Evolutionary conservation across 2,797 vertebrate species (phyloP), one percentile per base, ranked within the genome.

Genomic region (Artibeus lituratus): DNA sequence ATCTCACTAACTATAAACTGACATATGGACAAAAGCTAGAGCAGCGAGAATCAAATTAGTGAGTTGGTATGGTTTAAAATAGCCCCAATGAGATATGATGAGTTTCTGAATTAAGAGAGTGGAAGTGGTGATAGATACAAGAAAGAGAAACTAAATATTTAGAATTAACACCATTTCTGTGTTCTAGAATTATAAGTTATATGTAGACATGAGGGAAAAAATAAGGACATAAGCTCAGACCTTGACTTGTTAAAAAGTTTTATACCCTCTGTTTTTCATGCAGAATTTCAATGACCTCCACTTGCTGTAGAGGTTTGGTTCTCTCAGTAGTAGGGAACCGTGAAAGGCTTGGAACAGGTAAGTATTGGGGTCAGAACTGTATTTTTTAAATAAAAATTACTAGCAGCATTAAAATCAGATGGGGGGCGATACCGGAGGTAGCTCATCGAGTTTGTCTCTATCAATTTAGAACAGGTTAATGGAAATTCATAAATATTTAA

Each of bases 311-410:
- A 49, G 5, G 35, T 57, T 92, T 81, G 8, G 73, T 83, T 88
- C 24, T 87, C 22, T 93, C 51, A 85, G 15, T 35, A 80, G 15
- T 21, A 32, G 32, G 21, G 12, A 76, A 10, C 4, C 10, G 29
- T 21, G 19, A 78, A 18, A 69, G 0, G 1, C 15, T 44, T 44
- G 15, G 7, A 85, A 16, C 14, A 87, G 5, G 7, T 24, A 73
- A 69, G 29, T 35, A 44, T 37, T 94, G 32, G 29, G 24, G 47
- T 42, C 21, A 81, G 22, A 87, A 15, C 3, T 53, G 1, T 9
- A 91, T 91, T 93, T 96, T 81, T 29, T 55, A 96, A 94, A 82
- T 26, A 90, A 3, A 93, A 94, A 87, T 26, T 18, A 59, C 44
- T 37, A 51, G 15, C 10, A 65, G 1, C 26, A 35, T 76, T 93